phyloP scores from a whole-genome alignment of 2,888 invertebrate genomes.

The Diabrotica balteata region DNA sequence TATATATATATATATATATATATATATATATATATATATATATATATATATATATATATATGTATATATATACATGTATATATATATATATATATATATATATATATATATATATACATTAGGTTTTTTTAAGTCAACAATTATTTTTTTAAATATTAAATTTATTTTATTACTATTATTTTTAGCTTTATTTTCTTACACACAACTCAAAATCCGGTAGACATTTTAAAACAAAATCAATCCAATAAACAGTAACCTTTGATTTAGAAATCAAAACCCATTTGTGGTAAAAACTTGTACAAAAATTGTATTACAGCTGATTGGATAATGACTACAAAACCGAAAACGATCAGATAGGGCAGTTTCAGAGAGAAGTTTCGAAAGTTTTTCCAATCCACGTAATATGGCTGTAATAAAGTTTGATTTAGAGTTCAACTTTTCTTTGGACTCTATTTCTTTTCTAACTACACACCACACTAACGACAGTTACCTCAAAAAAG shows the following conservation, averaged over 20 bases:
- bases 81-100: too few species aligned
- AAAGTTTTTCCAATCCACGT: background rate
- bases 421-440: slow-evolving; percentile 6
- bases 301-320: slow-evolving; percentile 8
- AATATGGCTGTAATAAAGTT: slow-evolving; percentile 11
- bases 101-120: too few species aligned
- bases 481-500: background rate
- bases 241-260: background rate
- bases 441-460: background rate
- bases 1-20: too few species aligned
- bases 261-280: background rate
- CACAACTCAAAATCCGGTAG: too few species aligned
- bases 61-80: too few species aligned
- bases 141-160: too few species aligned
- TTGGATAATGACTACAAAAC: slow-evolving; percentile 9
- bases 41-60: too few species aligned
- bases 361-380: background rate
- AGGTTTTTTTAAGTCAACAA: too few species aligned
- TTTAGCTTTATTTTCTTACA: too few species aligned
- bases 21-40: too few species aligned
- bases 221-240: too few species aligned
- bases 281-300: background rate
- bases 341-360: slow-evolving; percentile 9
- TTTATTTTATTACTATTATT: too few species aligned
- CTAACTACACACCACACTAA: background rate